phyloP scores from a whole-genome alignment of 92 coral and sea anemone species.

The Heliopora coerulea region DNA sequence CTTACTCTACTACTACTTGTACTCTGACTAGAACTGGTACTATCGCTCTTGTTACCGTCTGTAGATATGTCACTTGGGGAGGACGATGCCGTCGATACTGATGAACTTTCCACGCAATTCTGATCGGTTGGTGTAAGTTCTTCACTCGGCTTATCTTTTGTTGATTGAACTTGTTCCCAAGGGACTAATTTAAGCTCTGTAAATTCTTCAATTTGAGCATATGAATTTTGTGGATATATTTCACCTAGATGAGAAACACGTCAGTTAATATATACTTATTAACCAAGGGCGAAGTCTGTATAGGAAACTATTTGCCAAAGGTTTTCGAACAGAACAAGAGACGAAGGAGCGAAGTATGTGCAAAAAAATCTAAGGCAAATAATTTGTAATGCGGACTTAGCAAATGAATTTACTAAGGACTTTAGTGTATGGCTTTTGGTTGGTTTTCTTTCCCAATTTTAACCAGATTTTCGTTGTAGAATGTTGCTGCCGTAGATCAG shows the following conservation, averaged over 20 bases:
- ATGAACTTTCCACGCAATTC: slow-evolving; percentile 7
- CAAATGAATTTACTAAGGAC: too few relatives aligned
- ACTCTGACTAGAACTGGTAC: background rate
- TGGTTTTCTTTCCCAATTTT: too few relatives aligned
- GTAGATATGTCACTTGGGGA: slow-evolving; percentile 4
- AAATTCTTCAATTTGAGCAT: slow-evolving; percentile 75
- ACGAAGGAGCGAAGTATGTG: too few relatives aligned
- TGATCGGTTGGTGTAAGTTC: background rate
- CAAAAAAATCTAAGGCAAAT: background rate
- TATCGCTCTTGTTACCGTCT: slow-evolving; percentile 7
- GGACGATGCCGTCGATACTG: background rate
- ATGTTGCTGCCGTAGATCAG: too few relatives aligned
- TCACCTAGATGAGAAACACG: slow-evolving; percentile 45
- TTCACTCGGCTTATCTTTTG: background rate
- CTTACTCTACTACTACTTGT: slow-evolving; percentile 16
- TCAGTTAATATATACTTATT: too few relatives aligned
- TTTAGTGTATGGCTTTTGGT: too few relatives aligned
- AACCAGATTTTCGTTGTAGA: too few relatives aligned
- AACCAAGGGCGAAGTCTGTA: too few relatives aligned
- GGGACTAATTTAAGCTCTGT: slow-evolving; percentile 82
- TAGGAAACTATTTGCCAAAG: too few relatives aligned
- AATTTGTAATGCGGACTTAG: too few relatives aligned
- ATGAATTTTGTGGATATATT: slow-evolving; percentile 60
- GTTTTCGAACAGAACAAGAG: too few relatives aligned
- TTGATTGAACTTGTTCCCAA: slow-evolving; percentile 12